Conservation (phyloP, 1,140 invertebrate species). For the Phocides pigmalion region DNA sequence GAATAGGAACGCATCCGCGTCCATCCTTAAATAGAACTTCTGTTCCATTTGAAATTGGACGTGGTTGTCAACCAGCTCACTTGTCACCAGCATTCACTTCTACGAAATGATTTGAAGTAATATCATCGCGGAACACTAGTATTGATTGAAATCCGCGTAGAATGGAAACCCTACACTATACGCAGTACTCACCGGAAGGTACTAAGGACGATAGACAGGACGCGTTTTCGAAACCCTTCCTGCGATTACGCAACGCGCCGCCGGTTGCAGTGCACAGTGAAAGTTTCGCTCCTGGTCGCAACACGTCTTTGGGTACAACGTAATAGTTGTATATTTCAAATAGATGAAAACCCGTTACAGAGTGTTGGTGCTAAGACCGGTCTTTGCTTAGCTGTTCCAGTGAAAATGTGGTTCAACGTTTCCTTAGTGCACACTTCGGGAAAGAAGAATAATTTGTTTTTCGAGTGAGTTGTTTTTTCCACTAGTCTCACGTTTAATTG, state of each 20-base stretch:
- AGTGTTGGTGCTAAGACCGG: conserved; percentile 17
- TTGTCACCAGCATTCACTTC: too few relatives aligned
- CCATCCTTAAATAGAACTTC: too few relatives aligned
- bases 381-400: conserved; percentile 38
- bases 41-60: too few relatives aligned
- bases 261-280: conserved; percentile 51
- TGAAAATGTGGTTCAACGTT: conserved; percentile 61
- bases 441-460: conserved; percentile 54
- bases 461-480: conserved; percentile 43
- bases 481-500: too few relatives aligned
- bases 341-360: conserved; percentile 26
- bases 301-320: conserved; percentile 36
- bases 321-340: conserved; percentile 35
- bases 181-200: conserved; percentile 33
- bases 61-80: too few relatives aligned
- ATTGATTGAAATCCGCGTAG: background rate
- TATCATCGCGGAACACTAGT: too few relatives aligned
- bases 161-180: conserved; percentile 6
- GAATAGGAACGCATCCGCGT: too few relatives aligned
- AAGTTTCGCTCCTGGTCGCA: conserved; percentile 46
- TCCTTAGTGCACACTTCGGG: conserved; percentile 56
- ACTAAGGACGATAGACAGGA: conserved; percentile 51
- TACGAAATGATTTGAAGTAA: too few relatives aligned
- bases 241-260: conserved; percentile 54
- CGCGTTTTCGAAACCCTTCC: conserved; percentile 65